phyloP scores from a whole-genome alignment of 1,140 invertebrate genomes.

The Eumaeus atala region DNA sequence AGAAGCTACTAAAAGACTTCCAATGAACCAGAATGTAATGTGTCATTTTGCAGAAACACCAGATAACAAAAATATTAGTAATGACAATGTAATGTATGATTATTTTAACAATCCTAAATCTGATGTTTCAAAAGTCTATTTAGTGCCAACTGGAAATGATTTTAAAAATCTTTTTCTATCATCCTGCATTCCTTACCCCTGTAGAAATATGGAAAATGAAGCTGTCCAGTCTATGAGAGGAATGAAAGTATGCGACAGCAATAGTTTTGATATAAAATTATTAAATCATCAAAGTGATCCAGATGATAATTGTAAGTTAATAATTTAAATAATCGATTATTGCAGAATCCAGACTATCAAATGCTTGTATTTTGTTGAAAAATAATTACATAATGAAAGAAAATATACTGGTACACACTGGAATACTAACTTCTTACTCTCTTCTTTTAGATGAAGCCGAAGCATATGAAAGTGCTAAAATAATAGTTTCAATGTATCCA shows the following conservation, averaged over 20 bases:
- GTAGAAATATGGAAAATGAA: slow-evolving; percentile 36
- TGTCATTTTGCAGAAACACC: slow-evolving; percentile 4
- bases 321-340: neutral
- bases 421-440: neutral
- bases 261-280: slow-evolving; percentile 31
- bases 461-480: slow-evolving; percentile 27
- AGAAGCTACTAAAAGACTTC: slow-evolving; percentile 29
- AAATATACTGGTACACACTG: neutral
- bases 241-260: slow-evolving; percentile 28
- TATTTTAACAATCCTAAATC: slow-evolving; percentile 7
- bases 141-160: slow-evolving; percentile 34
- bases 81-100: slow-evolving; percentile 15
- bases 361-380: too few species aligned
- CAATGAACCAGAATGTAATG: neutral
- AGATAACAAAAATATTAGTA: neutral
- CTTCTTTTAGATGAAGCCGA: slow-evolving; percentile 29
- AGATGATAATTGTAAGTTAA: neutral
- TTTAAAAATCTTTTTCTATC: slow-evolving; percentile 38
- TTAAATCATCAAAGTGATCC: neutral
- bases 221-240: slow-evolving; percentile 17
- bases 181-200: slow-evolving; percentile 14
- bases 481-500: slow-evolving; percentile 36
- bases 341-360: too few species aligned
- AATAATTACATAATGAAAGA: too few species aligned
- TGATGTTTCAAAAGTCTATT: slow-evolving; percentile 18